Conservation (phyloP, 2,888 invertebrate species). For the Pammene aurita region DNA sequence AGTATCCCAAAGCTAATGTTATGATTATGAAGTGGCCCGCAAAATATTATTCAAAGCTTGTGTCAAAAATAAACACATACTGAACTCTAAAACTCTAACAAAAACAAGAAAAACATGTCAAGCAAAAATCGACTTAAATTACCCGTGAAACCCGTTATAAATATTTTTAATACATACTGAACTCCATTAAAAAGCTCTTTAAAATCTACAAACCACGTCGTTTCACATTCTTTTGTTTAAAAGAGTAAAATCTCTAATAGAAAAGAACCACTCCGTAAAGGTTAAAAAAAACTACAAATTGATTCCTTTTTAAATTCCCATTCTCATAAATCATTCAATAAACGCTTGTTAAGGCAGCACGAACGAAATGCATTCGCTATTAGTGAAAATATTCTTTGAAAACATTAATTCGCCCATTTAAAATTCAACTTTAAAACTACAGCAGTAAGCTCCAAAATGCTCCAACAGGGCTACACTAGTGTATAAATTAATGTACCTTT, state of each 20-base stretch:
- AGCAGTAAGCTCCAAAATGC: background rate
- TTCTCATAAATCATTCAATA: conserved; percentile 30
- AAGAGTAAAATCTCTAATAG: background rate
- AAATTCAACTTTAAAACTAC: background rate
- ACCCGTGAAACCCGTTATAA: no score
- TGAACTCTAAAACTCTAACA: no score
- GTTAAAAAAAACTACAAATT: conserved; percentile 12
- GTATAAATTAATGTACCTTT: background rate
- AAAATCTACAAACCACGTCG: background rate
- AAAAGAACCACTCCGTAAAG: background rate
- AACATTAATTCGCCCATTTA: background rate
- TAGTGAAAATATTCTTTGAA: conserved; percentile 20
- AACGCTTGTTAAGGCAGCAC: conserved; percentile 15
- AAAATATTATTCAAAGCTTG: background rate
- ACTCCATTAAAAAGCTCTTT: background rate
- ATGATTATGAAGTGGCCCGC: background rate
- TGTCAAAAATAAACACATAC: no score
- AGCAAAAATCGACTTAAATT: no score
- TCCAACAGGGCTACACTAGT: no score
- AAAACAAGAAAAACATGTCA: no score
- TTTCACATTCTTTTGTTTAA: background rate
- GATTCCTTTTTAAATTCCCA: conserved; percentile 17
- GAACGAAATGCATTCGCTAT: conserved; percentile 16
- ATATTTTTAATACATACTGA: no score
- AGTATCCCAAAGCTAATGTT: no score